These are phyloP conservation scores for Thunnus thynnus DNA, from an alignment of 2,113 vertebrate genomes.

Conservation along the genomic window DNA sequence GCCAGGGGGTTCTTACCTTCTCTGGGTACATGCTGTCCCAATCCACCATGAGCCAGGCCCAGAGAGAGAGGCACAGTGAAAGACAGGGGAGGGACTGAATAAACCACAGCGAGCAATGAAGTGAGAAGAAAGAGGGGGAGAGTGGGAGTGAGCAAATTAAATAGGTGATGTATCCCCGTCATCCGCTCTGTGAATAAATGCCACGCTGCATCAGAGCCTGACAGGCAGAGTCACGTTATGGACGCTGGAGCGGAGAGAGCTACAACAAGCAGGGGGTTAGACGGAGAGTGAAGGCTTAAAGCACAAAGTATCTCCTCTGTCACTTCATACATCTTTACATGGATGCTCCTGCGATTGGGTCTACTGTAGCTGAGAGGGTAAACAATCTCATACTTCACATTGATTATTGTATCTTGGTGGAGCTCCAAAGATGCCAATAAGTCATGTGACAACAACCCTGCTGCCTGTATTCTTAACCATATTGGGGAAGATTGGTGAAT, in stretches of 20 bases:
- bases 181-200: slow-evolving; percentile 24
- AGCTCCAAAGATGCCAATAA: background rate
- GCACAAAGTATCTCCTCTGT: background rate
- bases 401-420: no score
- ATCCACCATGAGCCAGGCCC: slow-evolving; percentile 36
- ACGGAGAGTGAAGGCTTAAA: background rate
- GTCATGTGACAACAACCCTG: background rate
- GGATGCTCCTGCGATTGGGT: background rate
- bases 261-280: background rate
- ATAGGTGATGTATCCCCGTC: slow-evolving; percentile 56
- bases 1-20: slow-evolving; percentile 67
- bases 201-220: slow-evolving; percentile 8
- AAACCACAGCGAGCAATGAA: slow-evolving; percentile 15
- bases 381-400: no score
- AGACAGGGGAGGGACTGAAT: slow-evolving; percentile 20
- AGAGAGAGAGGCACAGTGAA: background rate
- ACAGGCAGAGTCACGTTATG: slow-evolving; percentile 32
- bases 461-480: no score
- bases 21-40: slow-evolving; percentile 74
- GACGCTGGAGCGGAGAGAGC: slow-evolving; percentile 11
- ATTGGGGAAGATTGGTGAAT: no score
- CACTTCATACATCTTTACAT: background rate
- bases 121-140: slow-evolving; percentile 23
- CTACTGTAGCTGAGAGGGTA: background rate
- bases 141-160: slow-evolving; percentile 29